Evolutionary conservation across 2,113 vertebrate species (phyloP).

Genomic region (Paratilapia polleni): DNA sequence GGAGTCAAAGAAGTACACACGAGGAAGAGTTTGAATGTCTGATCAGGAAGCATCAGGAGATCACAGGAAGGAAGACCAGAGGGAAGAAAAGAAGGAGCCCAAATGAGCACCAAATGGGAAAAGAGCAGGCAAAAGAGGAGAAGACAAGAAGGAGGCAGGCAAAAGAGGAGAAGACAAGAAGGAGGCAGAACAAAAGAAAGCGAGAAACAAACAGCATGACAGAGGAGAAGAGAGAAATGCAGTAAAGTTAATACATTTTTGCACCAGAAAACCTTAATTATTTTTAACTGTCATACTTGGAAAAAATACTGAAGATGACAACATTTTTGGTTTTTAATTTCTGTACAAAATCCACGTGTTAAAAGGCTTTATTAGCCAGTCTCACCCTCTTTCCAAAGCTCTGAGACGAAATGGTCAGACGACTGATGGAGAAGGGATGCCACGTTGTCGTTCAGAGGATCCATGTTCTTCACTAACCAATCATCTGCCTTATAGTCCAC

Average conservation of each 20-base stretch:
- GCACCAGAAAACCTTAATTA: not conserved
- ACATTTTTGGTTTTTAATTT: not conserved
- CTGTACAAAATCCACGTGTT: not conserved
- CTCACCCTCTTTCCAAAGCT: slow-evolving; percentile 95
- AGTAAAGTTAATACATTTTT: slow-evolving; percentile 46
- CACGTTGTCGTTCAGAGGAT: slow-evolving; percentile 90
- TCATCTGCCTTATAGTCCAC: slow-evolving; percentile 91
- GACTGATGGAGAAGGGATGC: slow-evolving; percentile 90
- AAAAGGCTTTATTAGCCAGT: not conserved
- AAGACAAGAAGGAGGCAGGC: slow-evolving; percentile 15
- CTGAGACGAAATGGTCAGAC: slow-evolving; percentile 87
- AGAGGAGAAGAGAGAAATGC: slow-evolving; percentile 47
- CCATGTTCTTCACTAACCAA: slow-evolving; percentile 95
- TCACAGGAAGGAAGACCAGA: slow-evolving; percentile 12
- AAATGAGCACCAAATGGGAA: not conserved
- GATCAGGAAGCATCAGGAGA: slow-evolving; percentile 51
- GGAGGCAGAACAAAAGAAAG: slow-evolving; percentile 27
- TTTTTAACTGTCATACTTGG: not conserved
- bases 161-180: slow-evolving; percentile 28
- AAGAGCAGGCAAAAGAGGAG: slow-evolving; percentile 12
- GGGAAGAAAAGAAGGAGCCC: slow-evolving; percentile 8
- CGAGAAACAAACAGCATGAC: slow-evolving; percentile 5
- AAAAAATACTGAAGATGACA: not conserved
- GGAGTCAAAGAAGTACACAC: slow-evolving; percentile 89
- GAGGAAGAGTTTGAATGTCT: slow-evolving; percentile 89